phyloP scores from a whole-genome alignment of 2,797 vertebrate species.

The Tapera naevia region DNA sequence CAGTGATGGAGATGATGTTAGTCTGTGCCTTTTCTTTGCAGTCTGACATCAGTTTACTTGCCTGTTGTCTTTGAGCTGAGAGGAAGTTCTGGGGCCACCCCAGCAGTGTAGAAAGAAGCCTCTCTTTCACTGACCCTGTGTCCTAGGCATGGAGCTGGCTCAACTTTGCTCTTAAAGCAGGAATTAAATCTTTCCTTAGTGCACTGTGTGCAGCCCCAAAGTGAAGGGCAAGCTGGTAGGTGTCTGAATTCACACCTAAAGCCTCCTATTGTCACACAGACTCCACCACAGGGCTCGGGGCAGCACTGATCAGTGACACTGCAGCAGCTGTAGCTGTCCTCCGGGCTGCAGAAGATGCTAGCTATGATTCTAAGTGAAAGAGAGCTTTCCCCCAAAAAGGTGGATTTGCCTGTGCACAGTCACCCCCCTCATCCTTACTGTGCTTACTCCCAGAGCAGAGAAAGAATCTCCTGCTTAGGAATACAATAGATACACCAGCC shows the following conservation, averaged over 20 bases:
- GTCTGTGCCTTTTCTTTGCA: neutral
- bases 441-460: neutral
- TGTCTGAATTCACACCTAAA: neutral
- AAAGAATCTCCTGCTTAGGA: neutral
- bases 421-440: accelerated
- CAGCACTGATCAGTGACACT: neutral
- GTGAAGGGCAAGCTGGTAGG: neutral
- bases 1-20: neutral
- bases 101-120: neutral
- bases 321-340: neutral
- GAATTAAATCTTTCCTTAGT: neutral
- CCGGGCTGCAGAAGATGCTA: neutral
- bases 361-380: neutral
- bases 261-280: neutral
- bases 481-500: neutral
- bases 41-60: neutral
- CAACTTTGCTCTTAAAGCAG: neutral
- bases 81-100: neutral
- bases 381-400: neutral
- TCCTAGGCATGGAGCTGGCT: neutral
- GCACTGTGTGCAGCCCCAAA: accelerated
- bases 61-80: neutral
- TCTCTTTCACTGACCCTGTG: accelerated
- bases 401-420: neutral
- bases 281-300: neutral